Conservation (phyloP, 2,797 vertebrate species). For the Odontamblyopus rebecca region DNA sequence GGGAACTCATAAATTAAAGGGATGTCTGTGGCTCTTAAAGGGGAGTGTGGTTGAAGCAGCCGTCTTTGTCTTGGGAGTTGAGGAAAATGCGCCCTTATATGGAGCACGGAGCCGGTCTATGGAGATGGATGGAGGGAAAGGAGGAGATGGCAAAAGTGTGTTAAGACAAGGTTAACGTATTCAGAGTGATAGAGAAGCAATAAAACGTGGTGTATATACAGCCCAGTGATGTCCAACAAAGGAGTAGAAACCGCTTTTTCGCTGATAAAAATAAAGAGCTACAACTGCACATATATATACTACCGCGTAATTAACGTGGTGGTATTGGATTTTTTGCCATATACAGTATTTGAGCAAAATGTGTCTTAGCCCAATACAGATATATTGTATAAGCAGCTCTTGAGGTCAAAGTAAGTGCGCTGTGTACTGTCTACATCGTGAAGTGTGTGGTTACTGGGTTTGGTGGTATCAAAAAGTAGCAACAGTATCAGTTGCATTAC, state of each 20-base stretch:
- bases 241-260: too few species aligned
- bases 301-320: too few species aligned
- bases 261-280: not conserved
- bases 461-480: too few species aligned
- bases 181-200: not conserved
- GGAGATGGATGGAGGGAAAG: slow-evolving; percentile 9
- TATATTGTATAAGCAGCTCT: too few species aligned
- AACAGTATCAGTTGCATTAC: too few species aligned
- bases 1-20: slow-evolving; percentile 71
- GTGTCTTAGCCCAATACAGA: too few species aligned
- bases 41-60: slow-evolving; percentile 59
- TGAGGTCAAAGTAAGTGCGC: too few species aligned
- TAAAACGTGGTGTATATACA: not conserved
- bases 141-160: not conserved
- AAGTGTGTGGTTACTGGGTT: too few species aligned
- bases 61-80: slow-evolving; percentile 48
- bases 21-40: slow-evolving; percentile 64
- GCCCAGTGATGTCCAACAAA: not conserved
- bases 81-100: slow-evolving; percentile 57
- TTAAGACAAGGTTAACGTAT: not conserved
- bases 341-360: too few species aligned
- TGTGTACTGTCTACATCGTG: too few species aligned
- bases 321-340: too few species aligned
- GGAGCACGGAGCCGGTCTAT: slow-evolving; percentile 37
- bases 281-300: too few species aligned